phyloP scores from a whole-genome alignment of 2,888 invertebrate species.

The Stramonita haemastoma region DNA sequence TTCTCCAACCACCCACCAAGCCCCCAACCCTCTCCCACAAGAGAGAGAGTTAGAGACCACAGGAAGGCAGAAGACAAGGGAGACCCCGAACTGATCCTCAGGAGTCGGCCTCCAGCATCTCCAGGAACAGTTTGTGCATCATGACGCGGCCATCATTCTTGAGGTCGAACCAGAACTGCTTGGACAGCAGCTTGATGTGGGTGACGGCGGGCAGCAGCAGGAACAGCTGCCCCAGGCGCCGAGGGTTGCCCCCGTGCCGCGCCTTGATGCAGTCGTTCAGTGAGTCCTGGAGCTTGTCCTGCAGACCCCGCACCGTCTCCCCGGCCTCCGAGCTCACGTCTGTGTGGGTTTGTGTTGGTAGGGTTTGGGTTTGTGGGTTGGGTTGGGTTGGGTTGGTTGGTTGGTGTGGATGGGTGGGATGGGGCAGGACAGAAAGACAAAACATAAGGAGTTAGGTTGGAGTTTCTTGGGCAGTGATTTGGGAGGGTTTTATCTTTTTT shows the following conservation, averaged over 20 bases:
- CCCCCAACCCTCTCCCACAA: too few species aligned
- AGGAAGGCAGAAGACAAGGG: neutral
- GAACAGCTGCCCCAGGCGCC: slow-evolving; percentile 87
- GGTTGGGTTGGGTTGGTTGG: too few species aligned
- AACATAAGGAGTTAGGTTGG: too few species aligned
- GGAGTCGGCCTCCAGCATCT: slow-evolving; percentile 88
- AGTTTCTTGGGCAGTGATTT: too few species aligned
- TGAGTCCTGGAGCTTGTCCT: slow-evolving; percentile 91
- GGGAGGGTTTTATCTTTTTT: too few species aligned
- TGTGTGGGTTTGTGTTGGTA: slow-evolving; percentile 27
- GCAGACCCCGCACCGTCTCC: slow-evolving; percentile 89
- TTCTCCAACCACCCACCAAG: too few species aligned
- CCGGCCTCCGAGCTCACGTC: slow-evolving; percentile 94
- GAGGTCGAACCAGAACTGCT: slow-evolving; percentile 93
- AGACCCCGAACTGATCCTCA: slow-evolving; percentile 55
- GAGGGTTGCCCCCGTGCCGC: slow-evolving; percentile 80
- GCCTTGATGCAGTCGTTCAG: slow-evolving; percentile 91
- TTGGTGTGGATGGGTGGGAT: too few species aligned
- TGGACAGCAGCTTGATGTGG: slow-evolving; percentile 92
- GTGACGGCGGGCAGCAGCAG: slow-evolving; percentile 91
- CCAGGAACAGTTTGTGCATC: slow-evolving; percentile 97
- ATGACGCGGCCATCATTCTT: slow-evolving; percentile 92
- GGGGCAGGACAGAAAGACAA: too few species aligned
- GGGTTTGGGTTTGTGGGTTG: too few species aligned
- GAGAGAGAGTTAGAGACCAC: too few species aligned